Conservation (phyloP, 92 coral and sea anemone species). For the Epizoanthus fatuus region DNA sequence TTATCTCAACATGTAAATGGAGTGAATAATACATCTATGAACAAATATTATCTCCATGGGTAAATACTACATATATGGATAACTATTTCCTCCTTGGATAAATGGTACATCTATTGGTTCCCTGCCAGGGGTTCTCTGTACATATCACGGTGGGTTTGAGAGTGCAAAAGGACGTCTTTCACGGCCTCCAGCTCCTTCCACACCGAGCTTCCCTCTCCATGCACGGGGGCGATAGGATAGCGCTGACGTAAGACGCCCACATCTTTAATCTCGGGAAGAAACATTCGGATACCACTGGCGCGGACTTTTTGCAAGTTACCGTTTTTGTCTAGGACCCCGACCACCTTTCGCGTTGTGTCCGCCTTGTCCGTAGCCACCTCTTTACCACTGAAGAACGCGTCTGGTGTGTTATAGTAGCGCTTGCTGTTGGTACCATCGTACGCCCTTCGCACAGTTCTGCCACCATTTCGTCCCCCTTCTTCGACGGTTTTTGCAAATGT, state of each 20-base stretch:
- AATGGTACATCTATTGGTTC: too few relatives aligned
- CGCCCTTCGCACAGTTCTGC: constrained; percentile 62
- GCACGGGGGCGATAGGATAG: constrained; percentile 85
- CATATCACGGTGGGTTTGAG: too few relatives aligned
- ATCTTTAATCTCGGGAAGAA: constrained; percentile 61
- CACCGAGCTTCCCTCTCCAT: constrained; percentile 81
- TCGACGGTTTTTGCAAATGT: constrained; percentile 69
- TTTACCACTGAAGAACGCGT: constrained; percentile 64
- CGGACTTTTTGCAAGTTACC: constrained; percentile 50
- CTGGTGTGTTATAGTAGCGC: constrained; percentile 69
- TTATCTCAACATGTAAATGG: too few relatives aligned
- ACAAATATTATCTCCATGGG: too few relatives aligned
- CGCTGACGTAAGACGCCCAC: constrained; percentile 76
- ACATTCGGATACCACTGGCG: constrained; percentile 87
- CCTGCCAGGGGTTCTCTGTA: too few relatives aligned
- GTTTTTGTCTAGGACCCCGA: constrained; percentile 65
- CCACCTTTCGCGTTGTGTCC: constrained; percentile 70
- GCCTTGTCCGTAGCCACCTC: constrained; percentile 69
- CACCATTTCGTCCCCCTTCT: constrained; percentile 70
- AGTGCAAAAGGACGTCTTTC: constrained; percentile 42
- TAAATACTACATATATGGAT: too few relatives aligned
- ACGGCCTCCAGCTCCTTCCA: constrained; percentile 87
- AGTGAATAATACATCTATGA: too few relatives aligned
- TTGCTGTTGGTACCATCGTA: constrained; percentile 72
- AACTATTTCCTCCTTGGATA: too few relatives aligned